A percentile compares a stretch with the other conserved stretches of the same genome.
These are phyloP conservation scores for Chaunax sp. DNA, from an alignment of 2,797 vertebrate species.

Conservation along the genomic window DNA sequence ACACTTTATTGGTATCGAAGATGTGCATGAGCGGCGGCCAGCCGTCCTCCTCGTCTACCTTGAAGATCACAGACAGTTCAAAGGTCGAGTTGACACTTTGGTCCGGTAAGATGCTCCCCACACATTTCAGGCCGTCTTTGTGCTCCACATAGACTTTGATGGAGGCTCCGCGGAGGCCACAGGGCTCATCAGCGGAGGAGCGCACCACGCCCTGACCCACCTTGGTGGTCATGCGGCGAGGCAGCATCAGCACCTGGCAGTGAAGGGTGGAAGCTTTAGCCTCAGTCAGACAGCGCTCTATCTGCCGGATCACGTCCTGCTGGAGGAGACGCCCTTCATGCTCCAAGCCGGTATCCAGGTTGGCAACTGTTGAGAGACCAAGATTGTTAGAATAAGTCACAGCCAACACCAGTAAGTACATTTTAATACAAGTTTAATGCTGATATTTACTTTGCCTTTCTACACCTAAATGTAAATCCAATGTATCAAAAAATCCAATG, in stretches of 20 bases:
- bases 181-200: slow-evolving; percentile 78
- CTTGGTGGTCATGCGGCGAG: slow-evolving; percentile 71
- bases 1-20: slow-evolving; percentile 70
- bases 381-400: background rate
- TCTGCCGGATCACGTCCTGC: slow-evolving; percentile 68
- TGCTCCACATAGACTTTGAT: slow-evolving; percentile 76
- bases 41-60: slow-evolving; percentile 51
- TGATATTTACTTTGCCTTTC: background rate
- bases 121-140: slow-evolving; percentile 62
- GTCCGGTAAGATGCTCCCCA: slow-evolving; percentile 72
- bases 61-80: slow-evolving; percentile 81
- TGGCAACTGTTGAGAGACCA: slow-evolving; percentile 46
- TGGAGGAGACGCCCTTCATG: slow-evolving; percentile 66
- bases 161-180: slow-evolving; percentile 81
- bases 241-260: slow-evolving; percentile 81
- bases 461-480: no score
- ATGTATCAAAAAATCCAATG: no score
- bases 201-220: slow-evolving; percentile 75
- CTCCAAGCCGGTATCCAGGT: slow-evolving; percentile 55
- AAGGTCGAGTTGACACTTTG: slow-evolving; percentile 81
- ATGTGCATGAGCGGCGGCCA: slow-evolving; percentile 78
- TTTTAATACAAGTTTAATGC: background rate
- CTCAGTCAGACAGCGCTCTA: slow-evolving; percentile 77
- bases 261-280: slow-evolving; percentile 78
- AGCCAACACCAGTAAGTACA: background rate